These are phyloP conservation scores for Tetanocera ferruginea DNA, from an alignment of 2,888 invertebrate species.

Conservation along the genomic window DNA sequence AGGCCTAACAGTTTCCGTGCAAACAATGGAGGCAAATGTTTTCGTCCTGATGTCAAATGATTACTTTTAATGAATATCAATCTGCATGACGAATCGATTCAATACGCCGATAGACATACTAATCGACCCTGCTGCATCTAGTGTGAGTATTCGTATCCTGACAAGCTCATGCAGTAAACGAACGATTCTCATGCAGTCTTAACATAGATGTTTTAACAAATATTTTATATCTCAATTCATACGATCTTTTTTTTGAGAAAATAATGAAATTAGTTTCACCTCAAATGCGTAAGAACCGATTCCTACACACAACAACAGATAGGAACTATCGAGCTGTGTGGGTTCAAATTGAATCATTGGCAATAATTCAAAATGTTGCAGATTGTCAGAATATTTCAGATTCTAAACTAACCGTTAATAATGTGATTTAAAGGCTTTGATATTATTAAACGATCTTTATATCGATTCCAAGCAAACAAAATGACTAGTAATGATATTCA, in stretches of 20 bases:
- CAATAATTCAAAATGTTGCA: no score
- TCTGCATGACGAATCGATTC: constrained; percentile 69
- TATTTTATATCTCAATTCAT: background rate
- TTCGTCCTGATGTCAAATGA: constrained; percentile 71
- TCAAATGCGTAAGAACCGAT: background rate
- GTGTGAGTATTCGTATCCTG: constrained; percentile 4
- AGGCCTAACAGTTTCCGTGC: constrained; percentile 3
- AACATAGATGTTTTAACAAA: background rate
- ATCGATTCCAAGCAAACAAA: no score
- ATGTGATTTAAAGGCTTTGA: no score
- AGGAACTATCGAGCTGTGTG: no score
- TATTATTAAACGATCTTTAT: no score
- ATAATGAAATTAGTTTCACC: constrained; percentile 23
- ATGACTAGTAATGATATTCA: background rate
- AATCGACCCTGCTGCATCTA: constrained; percentile 35
- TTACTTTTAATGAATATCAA: constrained; percentile 70
- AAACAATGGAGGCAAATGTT: constrained; percentile 60
- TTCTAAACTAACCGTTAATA: no score
- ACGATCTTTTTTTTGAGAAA: background rate
- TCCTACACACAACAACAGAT: background rate
- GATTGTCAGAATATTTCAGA: no score
- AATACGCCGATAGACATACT: constrained; percentile 50
- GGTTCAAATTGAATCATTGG: no score
- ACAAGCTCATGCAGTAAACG: background rate
- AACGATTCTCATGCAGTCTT: background rate